Percentiles rank a stretch among this genome's conserved stretches.
Conservation (phyloP, 2,888 invertebrate species). For the Calameuta filiformis region DNA sequence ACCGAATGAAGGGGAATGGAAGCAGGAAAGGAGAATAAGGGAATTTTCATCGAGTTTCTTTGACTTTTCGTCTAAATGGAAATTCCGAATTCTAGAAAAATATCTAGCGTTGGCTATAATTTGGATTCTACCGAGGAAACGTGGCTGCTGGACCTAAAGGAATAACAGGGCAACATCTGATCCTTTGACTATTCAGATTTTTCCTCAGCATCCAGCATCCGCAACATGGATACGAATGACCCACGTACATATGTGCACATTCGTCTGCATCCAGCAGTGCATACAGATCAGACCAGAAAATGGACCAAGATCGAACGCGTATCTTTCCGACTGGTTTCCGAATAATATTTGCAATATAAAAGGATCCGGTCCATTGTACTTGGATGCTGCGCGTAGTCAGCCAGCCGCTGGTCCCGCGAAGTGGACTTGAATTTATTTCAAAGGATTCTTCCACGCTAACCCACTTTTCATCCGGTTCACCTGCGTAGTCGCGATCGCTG, state of each 20-base stretch:
- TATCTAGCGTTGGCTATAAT: neutral
- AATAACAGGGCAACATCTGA: neutral
- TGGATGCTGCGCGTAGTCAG: conserved; percentile 7
- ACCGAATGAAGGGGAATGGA: neutral
- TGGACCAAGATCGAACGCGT: conserved; percentile 39
- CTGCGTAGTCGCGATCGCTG: neutral
- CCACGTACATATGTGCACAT: too few relatives aligned
- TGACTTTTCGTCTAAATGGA: neutral
- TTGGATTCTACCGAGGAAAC: neutral
- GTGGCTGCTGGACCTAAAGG: neutral
- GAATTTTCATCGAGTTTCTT: neutral
- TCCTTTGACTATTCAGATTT: neutral
- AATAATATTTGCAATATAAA: conserved; percentile 29
- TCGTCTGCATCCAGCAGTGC: neutral
- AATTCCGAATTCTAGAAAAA: neutral
- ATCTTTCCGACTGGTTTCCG: conserved; percentile 33
- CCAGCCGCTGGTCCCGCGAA: conserved; percentile 8
- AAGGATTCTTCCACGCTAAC: conserved; percentile 24
- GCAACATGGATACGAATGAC: too few relatives aligned
- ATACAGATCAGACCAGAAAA: conserved; percentile 22
- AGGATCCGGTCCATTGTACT: conserved; percentile 18
- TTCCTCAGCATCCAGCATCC: neutral
- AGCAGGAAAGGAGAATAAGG: neutral
- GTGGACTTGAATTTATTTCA: conserved; percentile 30
- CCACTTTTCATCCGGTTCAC: conserved; percentile 25